A percentile compares a stretch with the other conserved stretches of the same genome.
Evolutionary conservation across 2,797 vertebrate genomes (phyloP).

Genomic region (Tympanoctomys barrerae): DNA sequence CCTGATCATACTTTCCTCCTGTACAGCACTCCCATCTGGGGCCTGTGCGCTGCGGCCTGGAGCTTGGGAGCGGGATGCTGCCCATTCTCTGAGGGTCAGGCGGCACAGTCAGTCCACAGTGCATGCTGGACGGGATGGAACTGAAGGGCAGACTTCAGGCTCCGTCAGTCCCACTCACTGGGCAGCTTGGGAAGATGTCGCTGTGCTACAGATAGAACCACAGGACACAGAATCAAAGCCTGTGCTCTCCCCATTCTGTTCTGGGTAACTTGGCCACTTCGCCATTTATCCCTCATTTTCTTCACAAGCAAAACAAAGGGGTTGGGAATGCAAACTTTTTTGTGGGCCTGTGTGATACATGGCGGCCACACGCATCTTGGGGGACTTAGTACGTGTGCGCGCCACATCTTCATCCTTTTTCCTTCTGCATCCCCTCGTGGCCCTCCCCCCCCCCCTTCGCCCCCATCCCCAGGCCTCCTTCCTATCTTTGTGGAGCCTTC

Average conservation of each 20-base stretch:
- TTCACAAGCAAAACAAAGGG: not conserved
- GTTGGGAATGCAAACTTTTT: not conserved
- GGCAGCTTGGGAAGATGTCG: not conserved
- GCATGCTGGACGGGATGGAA: not conserved
- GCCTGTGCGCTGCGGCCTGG: not conserved
- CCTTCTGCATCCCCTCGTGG: not conserved
- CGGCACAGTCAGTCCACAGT: not conserved
- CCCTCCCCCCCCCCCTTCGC: not conserved
- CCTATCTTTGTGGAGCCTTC: not conserved
- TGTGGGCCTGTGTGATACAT: not conserved
- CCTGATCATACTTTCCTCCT: not conserved
- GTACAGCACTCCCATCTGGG: not conserved
- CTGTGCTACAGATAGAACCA: not conserved
- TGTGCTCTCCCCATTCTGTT: not conserved
- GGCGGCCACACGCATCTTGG: not conserved
- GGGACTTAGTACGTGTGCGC: not conserved
- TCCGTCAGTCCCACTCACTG: not conserved
- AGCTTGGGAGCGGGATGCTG: not conserved
- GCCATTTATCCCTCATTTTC: not conserved
- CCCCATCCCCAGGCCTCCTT: not conserved
- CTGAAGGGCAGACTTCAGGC: not conserved
- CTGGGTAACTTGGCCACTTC: not conserved
- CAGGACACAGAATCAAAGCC: rapidly evolving
- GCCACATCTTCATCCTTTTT: not conserved
- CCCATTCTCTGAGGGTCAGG: not conserved